Evolutionary conservation across 2,888 invertebrate genomes (phyloP).

Genomic region (Rhaphigaster nebulosa): DNA sequence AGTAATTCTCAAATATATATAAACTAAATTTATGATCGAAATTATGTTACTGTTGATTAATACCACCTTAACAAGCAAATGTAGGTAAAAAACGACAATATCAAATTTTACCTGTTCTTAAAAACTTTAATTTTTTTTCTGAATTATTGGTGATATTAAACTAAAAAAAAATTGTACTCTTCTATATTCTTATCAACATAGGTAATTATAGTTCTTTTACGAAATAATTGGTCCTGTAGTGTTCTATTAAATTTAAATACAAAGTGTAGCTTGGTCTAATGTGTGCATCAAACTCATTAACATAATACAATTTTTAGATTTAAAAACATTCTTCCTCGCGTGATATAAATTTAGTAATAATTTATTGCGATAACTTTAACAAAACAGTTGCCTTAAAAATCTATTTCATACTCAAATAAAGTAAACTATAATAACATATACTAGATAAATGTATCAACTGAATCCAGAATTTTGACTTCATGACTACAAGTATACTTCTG

Average conservation of each 20-base stretch:
- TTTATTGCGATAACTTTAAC: background rate
- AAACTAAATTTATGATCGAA: background rate
- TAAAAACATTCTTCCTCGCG: background rate
- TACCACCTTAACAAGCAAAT: background rate
- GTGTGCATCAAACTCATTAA: background rate
- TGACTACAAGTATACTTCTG: slow-evolving; percentile 13
- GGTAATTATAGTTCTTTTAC: background rate
- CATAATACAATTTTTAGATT: background rate
- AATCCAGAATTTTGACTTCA: background rate
- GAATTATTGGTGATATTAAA: background rate
- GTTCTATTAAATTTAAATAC: background rate
- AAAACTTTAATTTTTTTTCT: background rate
- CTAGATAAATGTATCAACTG: background rate
- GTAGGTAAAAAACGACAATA: background rate
- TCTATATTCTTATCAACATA: background rate
- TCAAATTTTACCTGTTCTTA: background rate
- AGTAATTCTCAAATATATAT: too few species aligned
- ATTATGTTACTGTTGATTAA: background rate
- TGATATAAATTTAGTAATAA: background rate
- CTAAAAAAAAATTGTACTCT: background rate
- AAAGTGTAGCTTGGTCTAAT: background rate
- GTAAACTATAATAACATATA: background rate
- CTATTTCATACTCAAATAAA: background rate
- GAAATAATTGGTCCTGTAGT: background rate
- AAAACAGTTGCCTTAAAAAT: background rate